Evolutionary conservation across 37 sponge, comb jelly and placozoan species (phyloP).

Genomic region (Beroe ovata): DNA sequence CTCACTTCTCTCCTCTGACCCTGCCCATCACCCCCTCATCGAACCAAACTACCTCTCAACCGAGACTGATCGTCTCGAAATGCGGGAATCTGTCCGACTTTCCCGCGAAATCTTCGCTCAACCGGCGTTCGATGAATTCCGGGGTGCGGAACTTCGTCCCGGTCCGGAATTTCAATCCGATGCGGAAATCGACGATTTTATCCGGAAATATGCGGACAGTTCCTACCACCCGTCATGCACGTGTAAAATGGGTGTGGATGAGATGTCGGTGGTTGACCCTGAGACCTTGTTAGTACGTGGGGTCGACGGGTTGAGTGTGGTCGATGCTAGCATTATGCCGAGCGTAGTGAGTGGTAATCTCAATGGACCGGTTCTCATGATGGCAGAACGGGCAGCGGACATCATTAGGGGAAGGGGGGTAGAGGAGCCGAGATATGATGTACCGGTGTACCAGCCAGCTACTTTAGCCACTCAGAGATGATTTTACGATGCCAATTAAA

Average conservation of each 20-base stretch:
- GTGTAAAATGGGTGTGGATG: slow-evolving; percentile 84
- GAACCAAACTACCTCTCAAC: slow-evolving; percentile 78
- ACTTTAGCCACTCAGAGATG: slow-evolving; percentile 30
- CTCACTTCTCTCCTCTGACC: slow-evolving; percentile 64
- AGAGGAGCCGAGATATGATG: not conserved
- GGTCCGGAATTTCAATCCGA: slow-evolving; percentile 70
- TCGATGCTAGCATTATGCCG: slow-evolving; percentile 88
- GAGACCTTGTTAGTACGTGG: slow-evolving; percentile 74
- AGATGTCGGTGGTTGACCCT: slow-evolving; percentile 75
- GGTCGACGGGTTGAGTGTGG: slow-evolving; percentile 75
- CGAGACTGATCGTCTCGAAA: slow-evolving; percentile 70
- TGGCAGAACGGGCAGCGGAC: slow-evolving; percentile 88
- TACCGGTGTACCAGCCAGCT: slow-evolving; percentile 31
- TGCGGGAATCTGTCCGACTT: slow-evolving; percentile 71
- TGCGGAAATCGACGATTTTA: slow-evolving; percentile 75
- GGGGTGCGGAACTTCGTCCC: slow-evolving; percentile 35
- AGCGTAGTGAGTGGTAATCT: slow-evolving; percentile 74
- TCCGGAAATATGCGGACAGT: slow-evolving; percentile 71
- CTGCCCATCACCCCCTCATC: slow-evolving; percentile 73
- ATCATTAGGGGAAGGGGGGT: slow-evolving; percentile 69
- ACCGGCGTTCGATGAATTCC: slow-evolving; percentile 44
- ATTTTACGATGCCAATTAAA: too few species aligned
- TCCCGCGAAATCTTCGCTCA: slow-evolving; percentile 69
- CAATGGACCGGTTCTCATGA: slow-evolving; percentile 79
- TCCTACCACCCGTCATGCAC: slow-evolving; percentile 78